Evolutionary conservation across 2,888 invertebrate species (phyloP).

Genomic region (Cataglyphis rosenhaueri): DNA sequence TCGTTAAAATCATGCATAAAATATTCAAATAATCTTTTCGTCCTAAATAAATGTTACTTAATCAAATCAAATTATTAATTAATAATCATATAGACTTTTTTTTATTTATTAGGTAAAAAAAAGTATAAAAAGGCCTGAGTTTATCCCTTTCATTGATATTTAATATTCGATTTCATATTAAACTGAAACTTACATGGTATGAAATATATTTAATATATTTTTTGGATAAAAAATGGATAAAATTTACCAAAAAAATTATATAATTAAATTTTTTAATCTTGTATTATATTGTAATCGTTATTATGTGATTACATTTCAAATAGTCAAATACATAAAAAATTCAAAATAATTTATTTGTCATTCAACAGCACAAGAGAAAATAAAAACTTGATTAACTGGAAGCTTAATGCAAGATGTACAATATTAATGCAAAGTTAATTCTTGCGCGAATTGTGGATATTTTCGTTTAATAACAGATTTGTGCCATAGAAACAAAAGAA

Average conservation of each 20-base stretch:
- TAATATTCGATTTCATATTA: background rate
- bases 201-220: background rate
- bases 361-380: constrained; percentile 34
- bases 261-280: background rate
- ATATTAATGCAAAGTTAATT: background rate
- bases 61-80: background rate
- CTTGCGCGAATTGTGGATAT: background rate
- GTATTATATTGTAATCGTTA: background rate
- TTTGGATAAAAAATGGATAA: background rate
- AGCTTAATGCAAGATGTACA: constrained; percentile 18
- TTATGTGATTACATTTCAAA: background rate
- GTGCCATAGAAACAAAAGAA: background rate
- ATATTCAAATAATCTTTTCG: background rate
- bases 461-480: background rate
- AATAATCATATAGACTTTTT: background rate
- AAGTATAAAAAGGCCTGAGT: background rate
- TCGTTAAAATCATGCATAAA: constrained; percentile 81
- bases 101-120: background rate
- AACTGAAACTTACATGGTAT: background rate
- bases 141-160: background rate
- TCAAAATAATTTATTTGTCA: constrained; percentile 6
- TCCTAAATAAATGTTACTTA: constrained; percentile 32
- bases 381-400: constrained; percentile 22
- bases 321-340: background rate
- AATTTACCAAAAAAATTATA: background rate